phyloP scores from a whole-genome alignment of 2,113 vertebrate genomes.

The Sialia sialis region DNA sequence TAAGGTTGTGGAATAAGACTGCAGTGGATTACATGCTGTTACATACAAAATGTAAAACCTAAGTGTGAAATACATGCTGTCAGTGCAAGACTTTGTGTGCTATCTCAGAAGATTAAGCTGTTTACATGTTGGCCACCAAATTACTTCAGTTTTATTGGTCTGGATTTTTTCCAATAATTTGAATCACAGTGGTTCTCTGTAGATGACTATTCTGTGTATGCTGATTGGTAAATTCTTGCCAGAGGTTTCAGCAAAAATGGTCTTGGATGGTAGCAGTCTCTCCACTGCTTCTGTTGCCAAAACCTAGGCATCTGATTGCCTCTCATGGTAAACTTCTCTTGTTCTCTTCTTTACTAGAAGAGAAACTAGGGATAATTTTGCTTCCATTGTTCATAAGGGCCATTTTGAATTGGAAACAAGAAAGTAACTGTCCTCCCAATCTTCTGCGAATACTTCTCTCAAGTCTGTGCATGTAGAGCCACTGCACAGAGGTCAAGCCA shows the following conservation, averaged over 20 bases:
- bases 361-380: background rate
- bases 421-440: background rate
- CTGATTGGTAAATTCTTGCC: background rate
- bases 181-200: background rate
- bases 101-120: background rate
- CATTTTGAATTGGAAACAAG: background rate
- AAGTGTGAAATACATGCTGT: background rate
- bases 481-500: background rate
- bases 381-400: background rate
- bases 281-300: background rate
- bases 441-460: background rate
- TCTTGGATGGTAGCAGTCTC: background rate
- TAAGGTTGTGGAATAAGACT: background rate
- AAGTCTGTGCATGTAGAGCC: fast-evolving
- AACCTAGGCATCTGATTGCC: background rate
- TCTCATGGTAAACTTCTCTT: background rate
- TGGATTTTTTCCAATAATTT: background rate
- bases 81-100: background rate
- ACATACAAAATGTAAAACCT: background rate
- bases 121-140: background rate
- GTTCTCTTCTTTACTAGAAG: background rate
- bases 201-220: background rate
- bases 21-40: background rate
- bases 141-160: background rate
- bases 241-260: background rate